Percentiles rank a stretch among this genome's conserved stretches.
Conservation (phyloP, 2,888 invertebrate species). For the Tachina fera region DNA sequence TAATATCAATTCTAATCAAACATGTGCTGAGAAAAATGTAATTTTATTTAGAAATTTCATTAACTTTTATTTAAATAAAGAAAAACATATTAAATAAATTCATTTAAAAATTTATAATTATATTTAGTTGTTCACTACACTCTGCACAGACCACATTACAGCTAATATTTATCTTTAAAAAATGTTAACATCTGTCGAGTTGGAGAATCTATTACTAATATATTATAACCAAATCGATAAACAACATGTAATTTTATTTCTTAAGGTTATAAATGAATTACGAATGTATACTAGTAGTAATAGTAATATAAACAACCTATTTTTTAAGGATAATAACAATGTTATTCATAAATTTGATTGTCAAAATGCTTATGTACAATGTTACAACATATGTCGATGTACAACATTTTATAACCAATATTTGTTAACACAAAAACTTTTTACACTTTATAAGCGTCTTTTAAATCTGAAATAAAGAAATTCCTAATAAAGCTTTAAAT, state of each 20-base stretch:
- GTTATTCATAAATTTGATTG: background rate
- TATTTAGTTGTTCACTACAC: background rate
- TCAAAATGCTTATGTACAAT: background rate
- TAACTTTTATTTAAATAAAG: conserved; percentile 12
- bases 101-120: conserved; percentile 1
- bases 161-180: background rate
- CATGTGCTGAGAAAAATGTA: conserved; percentile 7
- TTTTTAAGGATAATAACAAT: background rate
- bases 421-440: background rate
- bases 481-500: background rate
- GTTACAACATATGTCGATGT: conserved; percentile 1
- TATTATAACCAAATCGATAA: background rate
- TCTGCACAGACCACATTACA: background rate
- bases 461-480: background rate
- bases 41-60: conserved; percentile 12
- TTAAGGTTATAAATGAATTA: background rate
- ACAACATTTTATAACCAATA: background rate
- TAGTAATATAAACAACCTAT: background rate
- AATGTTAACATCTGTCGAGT: background rate
- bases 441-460: background rate
- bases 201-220: background rate
- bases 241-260: background rate
- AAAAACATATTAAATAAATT: background rate
- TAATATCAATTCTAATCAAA: conserved; percentile 5
- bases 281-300: background rate